A percentile compares a stretch with the other conserved stretches of the same genome.
These are phyloP conservation scores for Accipiter cooperii DNA, from an alignment of 2,113 vertebrate species.

Conservation along the genomic window DNA sequence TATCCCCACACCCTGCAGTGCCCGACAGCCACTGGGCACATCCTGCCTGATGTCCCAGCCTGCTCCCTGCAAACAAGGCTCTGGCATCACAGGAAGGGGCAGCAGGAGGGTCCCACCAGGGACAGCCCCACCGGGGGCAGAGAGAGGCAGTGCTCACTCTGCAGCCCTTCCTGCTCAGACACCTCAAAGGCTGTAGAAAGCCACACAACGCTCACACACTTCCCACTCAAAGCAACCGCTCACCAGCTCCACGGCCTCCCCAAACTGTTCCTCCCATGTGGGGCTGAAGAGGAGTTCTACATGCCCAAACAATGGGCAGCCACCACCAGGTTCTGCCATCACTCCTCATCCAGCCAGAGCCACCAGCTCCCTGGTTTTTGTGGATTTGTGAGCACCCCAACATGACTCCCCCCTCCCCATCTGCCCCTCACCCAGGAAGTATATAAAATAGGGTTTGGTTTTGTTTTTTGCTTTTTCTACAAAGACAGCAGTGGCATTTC, in stretches of 20 bases:
- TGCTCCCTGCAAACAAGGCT: neutral
- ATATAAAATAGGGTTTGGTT: neutral
- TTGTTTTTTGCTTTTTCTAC: neutral
- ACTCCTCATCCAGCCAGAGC: neutral
- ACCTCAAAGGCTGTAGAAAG: neutral
- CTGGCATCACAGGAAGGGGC: fast-evolving
- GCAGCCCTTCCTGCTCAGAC: neutral
- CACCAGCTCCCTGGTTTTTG: neutral
- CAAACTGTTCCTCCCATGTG: fast-evolving
- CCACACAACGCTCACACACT: neutral
- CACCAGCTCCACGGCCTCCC: neutral
- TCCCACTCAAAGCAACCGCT: neutral
- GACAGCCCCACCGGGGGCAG: neutral
- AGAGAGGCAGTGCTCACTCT: neutral
- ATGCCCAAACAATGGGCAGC: neutral
- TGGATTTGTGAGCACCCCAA: neutral
- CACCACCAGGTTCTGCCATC: neutral
- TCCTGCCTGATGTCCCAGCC: neutral
- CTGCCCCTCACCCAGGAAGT: neutral
- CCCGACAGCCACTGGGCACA: fast-evolving
- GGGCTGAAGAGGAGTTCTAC: neutral
- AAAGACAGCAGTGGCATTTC: neutral
- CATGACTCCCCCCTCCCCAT: neutral
- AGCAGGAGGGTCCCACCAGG: neutral
- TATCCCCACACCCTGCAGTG: neutral